A percentile compares a stretch with the other conserved stretches of the same genome.
These are phyloP conservation scores for Bucorvus abyssinicus DNA, from an alignment of 2,797 vertebrate species.

Conservation along the genomic window DNA sequence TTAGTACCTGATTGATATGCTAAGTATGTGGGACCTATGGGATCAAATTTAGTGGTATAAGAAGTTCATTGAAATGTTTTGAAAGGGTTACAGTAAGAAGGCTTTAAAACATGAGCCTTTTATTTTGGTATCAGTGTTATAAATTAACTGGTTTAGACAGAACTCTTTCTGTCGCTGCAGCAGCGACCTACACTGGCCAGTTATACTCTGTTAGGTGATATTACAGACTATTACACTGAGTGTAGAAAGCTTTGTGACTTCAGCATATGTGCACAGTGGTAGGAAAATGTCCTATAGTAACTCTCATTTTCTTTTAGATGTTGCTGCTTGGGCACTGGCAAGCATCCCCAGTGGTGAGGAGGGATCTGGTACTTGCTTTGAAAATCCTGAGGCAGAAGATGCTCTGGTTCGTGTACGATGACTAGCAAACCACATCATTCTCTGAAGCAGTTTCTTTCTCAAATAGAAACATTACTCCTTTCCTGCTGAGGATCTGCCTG, in stretches of 20 bases:
- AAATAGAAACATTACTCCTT: not conserved
- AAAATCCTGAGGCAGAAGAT: not conserved
- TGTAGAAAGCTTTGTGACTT: not conserved
- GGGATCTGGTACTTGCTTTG: not conserved
- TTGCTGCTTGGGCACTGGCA: not conserved
- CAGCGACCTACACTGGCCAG: not conserved
- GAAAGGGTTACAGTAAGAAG: not conserved
- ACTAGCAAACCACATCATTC: not conserved
- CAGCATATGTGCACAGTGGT: not conserved
- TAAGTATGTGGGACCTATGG: not conserved
- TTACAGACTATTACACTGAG: not conserved
- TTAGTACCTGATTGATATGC: not conserved
- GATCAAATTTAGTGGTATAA: not conserved
- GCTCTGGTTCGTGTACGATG: rapidly evolving
- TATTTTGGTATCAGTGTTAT: not conserved
- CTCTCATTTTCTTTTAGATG: not conserved
- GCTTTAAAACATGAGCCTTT: not conserved
- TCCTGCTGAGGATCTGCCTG: not conserved
- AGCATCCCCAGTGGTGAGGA: not conserved
- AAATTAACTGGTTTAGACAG: not conserved
- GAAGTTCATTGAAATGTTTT: not conserved
- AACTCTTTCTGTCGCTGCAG: not conserved
- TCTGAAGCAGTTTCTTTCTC: not conserved
- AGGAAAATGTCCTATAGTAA: not conserved
- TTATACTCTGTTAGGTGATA: not conserved